Conservation (phyloP, 2,113 vertebrate genomes). For the Ctenomys sociabilis region DNA sequence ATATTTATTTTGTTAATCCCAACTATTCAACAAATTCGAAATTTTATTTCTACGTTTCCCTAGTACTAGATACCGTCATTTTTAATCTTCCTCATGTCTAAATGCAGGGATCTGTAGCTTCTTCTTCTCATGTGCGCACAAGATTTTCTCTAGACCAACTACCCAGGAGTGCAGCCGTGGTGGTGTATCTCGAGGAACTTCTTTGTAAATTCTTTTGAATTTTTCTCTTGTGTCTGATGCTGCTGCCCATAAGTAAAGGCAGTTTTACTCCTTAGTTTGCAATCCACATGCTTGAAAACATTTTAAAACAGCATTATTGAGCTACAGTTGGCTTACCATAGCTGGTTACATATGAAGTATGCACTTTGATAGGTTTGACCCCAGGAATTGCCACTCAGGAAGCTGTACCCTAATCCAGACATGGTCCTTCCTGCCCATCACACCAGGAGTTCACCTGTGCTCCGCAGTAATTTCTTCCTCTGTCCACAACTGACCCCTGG, state of each 20-base stretch:
- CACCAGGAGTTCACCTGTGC: background rate
- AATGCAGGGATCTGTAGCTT: background rate
- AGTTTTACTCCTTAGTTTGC: background rate
- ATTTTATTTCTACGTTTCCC: background rate
- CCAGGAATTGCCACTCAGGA: background rate
- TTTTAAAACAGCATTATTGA: background rate
- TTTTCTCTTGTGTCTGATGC: background rate
- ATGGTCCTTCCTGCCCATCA: background rate
- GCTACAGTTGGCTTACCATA: background rate
- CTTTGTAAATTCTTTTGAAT: background rate
- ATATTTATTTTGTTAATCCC: background rate
- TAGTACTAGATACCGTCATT: background rate
- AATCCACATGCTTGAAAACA: background rate
- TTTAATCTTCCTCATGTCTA: background rate
- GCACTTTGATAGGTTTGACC: background rate
- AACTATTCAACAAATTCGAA: background rate
- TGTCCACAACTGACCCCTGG: too few species aligned
- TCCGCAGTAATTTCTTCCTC: background rate
- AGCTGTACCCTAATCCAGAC: background rate
- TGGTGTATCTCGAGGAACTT: background rate
- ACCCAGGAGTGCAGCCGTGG: background rate
- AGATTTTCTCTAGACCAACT: background rate
- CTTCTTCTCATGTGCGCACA: background rate
- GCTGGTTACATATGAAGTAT: background rate
- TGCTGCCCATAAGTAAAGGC: background rate